Percentiles rank a stretch among this genome's conserved stretches.
Conservation (phyloP, 2,113 vertebrate species). For the Brachyhypopomus gauderio region DNA sequence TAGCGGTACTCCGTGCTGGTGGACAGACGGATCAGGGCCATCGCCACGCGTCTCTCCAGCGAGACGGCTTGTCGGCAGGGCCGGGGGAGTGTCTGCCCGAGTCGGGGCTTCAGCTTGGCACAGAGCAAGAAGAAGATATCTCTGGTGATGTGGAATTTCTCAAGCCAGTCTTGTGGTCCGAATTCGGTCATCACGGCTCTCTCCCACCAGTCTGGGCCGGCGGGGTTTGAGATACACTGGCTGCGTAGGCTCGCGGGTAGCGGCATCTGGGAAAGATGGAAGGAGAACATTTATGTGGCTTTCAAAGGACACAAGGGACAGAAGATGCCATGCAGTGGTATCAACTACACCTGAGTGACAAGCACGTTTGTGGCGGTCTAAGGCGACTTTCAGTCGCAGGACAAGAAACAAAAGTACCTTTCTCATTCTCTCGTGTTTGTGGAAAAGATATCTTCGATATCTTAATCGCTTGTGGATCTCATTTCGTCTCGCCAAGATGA, state of each 20-base stretch:
- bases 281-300: no score
- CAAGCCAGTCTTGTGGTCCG: constrained; percentile 68
- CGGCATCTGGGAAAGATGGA: no score
- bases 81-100: constrained; percentile 33
- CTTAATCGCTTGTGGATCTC: constrained; percentile 59
- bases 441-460: constrained; percentile 64
- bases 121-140: constrained; percentile 73
- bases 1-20: constrained; percentile 71
- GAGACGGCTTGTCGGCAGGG: no score
- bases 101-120: constrained; percentile 66
- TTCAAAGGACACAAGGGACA: no score
- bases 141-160: constrained; percentile 75
- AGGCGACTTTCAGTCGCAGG: constrained; percentile 37
- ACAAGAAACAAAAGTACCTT: constrained; percentile 58
- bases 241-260: no score
- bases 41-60: constrained; percentile 20
- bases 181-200: no score
- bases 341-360: no score
- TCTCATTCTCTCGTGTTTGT: constrained; percentile 63
- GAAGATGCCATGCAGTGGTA: no score
- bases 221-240: no score
- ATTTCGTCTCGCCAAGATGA: constrained; percentile 50
- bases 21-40: constrained; percentile 73
- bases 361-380: no score
- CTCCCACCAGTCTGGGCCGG: no score